These are phyloP conservation scores for Rotaria macrura DNA, from an alignment of 2,888 invertebrate genomes.

Conservation along the genomic window DNA sequence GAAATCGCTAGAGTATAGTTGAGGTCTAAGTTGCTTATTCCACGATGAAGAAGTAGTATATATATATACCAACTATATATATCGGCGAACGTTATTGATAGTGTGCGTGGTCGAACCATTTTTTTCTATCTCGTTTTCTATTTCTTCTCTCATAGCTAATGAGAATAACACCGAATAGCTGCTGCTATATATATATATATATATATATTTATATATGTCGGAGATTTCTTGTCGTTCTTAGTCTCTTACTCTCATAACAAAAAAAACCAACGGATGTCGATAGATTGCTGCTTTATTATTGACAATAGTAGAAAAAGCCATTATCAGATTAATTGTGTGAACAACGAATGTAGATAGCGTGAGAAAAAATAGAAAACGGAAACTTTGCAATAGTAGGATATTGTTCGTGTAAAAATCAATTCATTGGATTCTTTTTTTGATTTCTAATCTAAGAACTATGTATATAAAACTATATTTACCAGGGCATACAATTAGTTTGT, in stretches of 20 bases:
- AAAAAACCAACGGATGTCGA: neutral
- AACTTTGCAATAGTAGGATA: no score
- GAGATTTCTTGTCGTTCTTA: neutral
- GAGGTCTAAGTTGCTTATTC: neutral
- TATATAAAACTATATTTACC: neutral
- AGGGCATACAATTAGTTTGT: neutral
- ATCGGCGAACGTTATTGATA: neutral
- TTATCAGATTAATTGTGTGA: neutral
- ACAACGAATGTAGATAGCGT: neutral
- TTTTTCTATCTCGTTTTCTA: neutral
- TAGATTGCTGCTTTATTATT: neutral
- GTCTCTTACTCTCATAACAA: neutral
- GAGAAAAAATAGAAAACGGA: no score
- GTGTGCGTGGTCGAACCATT: neutral
- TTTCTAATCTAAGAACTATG: neutral
- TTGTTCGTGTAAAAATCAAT: no score
- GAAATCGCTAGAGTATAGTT: neutral
- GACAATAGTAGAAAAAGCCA: neutral
- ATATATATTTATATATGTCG: no score
- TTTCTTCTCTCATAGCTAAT: neutral
- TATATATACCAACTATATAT: neutral
- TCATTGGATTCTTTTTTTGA: neutral
- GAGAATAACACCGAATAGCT: neutral
- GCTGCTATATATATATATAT: neutral
- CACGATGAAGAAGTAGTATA: neutral